Conservation (phyloP, 1,140 invertebrate species). For the Lucilia sericata region DNA sequence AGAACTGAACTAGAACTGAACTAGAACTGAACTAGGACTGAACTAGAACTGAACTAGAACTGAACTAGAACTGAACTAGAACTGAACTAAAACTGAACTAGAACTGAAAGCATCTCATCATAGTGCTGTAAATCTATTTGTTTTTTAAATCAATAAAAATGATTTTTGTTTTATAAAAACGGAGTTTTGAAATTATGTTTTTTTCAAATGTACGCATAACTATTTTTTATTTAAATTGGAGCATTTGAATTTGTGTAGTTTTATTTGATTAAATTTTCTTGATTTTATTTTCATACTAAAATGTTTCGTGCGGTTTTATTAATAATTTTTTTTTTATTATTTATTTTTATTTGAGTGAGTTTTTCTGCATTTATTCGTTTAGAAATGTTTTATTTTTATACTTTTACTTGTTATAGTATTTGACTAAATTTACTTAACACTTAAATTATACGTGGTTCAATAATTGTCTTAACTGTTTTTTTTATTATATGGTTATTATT, state of each 20-base stretch:
- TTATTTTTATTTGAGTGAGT: neutral
- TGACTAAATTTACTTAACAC: slow-evolving; percentile 27
- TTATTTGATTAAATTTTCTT: neutral
- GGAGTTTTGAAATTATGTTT: too few species aligned
- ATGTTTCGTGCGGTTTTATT: neutral
- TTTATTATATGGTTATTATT: neutral
- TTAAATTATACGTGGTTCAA: slow-evolving; percentile 29
- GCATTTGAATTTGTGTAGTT: neutral
- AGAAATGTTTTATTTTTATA: neutral
- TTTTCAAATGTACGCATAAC: too few species aligned
- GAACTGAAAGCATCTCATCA: too few species aligned
- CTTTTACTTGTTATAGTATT: neutral
- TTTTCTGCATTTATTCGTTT: neutral
- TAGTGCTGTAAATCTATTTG: too few species aligned
- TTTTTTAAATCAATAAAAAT: too few species aligned
- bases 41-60: too few species aligned
- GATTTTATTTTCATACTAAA: neutral
- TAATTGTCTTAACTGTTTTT: slow-evolving; percentile 16
- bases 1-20: too few species aligned
- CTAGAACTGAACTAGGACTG: too few species aligned
- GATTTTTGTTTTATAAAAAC: too few species aligned
- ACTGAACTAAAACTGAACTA: too few species aligned
- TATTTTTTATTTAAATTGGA: neutral
- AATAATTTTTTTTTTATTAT: neutral
- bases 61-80: too few species aligned